Conservation (phyloP, 1,140 invertebrate species). For the Hestina assimilis region DNA sequence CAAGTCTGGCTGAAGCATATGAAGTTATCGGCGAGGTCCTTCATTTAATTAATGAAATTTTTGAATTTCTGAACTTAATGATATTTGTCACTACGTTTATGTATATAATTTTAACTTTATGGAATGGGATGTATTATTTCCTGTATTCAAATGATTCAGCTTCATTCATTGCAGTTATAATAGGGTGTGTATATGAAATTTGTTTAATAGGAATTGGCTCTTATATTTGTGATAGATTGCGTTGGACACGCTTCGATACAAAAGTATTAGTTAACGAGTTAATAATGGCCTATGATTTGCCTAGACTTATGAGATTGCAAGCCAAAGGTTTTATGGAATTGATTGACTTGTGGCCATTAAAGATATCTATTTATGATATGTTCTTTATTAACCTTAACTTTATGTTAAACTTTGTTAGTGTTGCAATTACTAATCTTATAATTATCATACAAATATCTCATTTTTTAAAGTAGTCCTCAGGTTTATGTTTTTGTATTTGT, state of each 20-base stretch:
- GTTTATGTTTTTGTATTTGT: too few relatives aligned
- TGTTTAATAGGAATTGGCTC: conserved; percentile 6
- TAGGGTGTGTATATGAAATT: conserved; percentile 7
- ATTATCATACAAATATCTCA: conserved; percentile 15
- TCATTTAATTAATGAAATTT: conserved; percentile 40
- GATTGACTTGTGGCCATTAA: conserved; percentile 12
- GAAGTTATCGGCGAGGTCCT: conserved; percentile 40
- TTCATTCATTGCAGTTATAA: conserved; percentile 8
- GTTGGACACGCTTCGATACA: not conserved
- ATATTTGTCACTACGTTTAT: conserved; percentile 42
- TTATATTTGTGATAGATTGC: conserved; percentile 9
- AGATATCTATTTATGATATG: conserved; percentile 4
- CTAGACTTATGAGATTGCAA: conserved; percentile 5
- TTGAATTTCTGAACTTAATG: conserved; percentile 48
- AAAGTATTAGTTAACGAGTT: conserved; percentile 11
- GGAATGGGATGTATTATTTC: conserved; percentile 42
- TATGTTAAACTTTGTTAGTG: conserved; percentile 10
- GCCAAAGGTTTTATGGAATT: conserved; percentile 17
- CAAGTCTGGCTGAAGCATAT: conserved; percentile 35
- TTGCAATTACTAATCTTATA: conserved; percentile 8
- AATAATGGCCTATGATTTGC: conserved; percentile 14
- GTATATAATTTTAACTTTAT: conserved; percentile 42
- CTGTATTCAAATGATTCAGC: not conserved
- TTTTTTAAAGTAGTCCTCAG: conserved; percentile 14
- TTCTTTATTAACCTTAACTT: conserved; percentile 13